Evolutionary conservation across 2,797 vertebrate species (phyloP), one percentile per base, ranked within the genome.

Genomic region (Pempheris klunzingeri): DNA sequence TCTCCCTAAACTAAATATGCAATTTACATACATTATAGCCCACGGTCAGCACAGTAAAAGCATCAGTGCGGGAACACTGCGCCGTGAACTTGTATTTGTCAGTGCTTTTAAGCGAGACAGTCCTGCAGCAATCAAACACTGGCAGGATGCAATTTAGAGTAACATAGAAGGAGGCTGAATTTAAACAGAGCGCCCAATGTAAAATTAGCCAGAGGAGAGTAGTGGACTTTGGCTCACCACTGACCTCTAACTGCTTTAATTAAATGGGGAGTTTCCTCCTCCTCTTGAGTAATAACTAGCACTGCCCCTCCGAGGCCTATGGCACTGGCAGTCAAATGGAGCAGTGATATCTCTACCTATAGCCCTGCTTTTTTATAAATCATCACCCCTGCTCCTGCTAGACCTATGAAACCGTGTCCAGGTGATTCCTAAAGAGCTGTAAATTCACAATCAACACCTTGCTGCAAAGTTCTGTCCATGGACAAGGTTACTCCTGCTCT

Each of bases 11-110:
- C 90, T 91, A 92, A 92, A 90, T 90, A 86, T 92, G 89, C 87
- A 92, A 93, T 94, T 93, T 94, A 91, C 92, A 94, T 92, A 91
- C 85, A 92, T 92, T 92, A 92, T 77, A 81, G 85, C 86, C 87
- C 12, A 57, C 62, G 77, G 89, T 84, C 84, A 74, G 70, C 69
- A 55, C 77, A 65, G 60, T 78, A 41, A 61, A 20, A 75, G 67
- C 78, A 77, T 71, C 67, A 28, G 75, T 67, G 69, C 55, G 64
- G 60, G 61, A 77, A 78, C 78, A 43, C 69, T 70, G 72, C 65
- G 67, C 65, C 70, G 55, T 61, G 63, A 78, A 69, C 52, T 50
- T 71, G 70, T 49, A 77, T 86, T 85, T 90, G 85, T 87, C 82
- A 81, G 82, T 76, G 80, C 77, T 83, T 89, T 85, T 77, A 84